Evolutionary conservation across 1,140 invertebrate genomes (phyloP).

Genomic region (Diorhabda carinulata): DNA sequence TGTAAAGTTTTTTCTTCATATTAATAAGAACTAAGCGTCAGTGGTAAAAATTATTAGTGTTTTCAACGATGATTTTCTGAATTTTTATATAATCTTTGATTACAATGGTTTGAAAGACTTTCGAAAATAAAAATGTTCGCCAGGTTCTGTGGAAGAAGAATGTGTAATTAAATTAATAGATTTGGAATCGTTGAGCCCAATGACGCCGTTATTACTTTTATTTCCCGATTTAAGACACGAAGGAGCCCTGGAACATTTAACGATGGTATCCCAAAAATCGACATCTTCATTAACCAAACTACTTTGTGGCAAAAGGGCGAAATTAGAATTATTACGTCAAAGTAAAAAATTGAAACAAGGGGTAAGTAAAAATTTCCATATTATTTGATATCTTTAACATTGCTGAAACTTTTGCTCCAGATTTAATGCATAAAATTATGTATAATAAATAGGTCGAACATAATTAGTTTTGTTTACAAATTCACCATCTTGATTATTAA

Average conservation of each 20-base stretch:
- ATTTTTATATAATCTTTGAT: background rate
- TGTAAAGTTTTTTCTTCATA: background rate
- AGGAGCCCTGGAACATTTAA: background rate
- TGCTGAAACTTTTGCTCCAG: background rate
- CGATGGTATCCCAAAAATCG: background rate
- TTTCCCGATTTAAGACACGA: conserved; percentile 10
- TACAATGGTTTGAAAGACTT: background rate
- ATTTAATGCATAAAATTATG: background rate
- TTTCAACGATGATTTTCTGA: background rate
- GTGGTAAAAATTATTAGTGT: background rate
- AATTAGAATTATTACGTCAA: background rate
- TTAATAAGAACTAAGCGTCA: background rate
- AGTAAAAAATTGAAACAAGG: background rate
- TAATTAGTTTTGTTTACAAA: background rate
- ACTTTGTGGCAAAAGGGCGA: conserved; percentile 3
- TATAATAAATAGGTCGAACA: background rate
- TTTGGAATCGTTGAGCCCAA: background rate
- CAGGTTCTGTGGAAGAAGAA: background rate
- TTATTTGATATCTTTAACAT: background rate
- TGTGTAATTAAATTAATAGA: conserved; percentile 4
- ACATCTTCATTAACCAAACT: conserved; percentile 6
- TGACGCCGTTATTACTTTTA: conserved; percentile 3
- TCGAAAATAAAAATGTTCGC: background rate
- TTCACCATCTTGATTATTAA: background rate
- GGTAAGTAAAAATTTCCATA: background rate